phyloP scores from a whole-genome alignment of 2,113 vertebrate species.

The Microcebus ravelobensis region DNA sequence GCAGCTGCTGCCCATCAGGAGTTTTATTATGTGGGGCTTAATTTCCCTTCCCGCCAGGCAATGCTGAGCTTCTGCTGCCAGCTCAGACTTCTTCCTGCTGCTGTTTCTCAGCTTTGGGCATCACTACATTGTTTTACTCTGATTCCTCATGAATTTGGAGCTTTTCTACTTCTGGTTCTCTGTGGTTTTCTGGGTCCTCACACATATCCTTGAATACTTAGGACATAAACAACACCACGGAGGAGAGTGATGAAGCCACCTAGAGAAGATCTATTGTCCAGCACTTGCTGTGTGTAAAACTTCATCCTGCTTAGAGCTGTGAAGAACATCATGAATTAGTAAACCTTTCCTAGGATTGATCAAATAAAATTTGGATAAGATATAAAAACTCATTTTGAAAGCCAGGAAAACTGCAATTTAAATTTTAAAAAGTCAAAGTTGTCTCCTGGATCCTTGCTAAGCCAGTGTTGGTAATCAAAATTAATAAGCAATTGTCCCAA shows the following conservation, averaged over 20 bases:
- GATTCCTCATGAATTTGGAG: neutral
- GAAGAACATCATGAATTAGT: neutral
- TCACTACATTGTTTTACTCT: neutral
- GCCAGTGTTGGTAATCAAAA: neutral
- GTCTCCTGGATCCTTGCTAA: neutral
- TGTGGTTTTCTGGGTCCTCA: conserved; percentile 36
- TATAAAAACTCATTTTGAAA: conserved; percentile 7
- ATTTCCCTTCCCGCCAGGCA: neutral
- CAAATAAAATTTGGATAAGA: conserved; percentile 23
- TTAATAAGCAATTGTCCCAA: neutral
- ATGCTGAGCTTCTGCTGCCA: neutral
- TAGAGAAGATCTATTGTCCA: neutral
- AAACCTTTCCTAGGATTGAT: conserved; percentile 13
- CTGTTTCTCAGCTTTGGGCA: neutral
- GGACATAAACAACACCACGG: neutral
- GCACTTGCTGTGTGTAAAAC: neutral
- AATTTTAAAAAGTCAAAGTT: neutral
- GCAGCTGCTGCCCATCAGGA: conserved; percentile 6
- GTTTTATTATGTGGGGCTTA: neutral
- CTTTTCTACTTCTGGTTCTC: conserved; percentile 40
- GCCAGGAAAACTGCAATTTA: neutral
- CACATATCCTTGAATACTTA: neutral
- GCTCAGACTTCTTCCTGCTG: neutral
- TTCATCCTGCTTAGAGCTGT: neutral
- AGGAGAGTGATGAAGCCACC: neutral